Evolutionary conservation across 2,797 vertebrate genomes (phyloP).

Genomic region (Steatocranus sp.): DNA sequence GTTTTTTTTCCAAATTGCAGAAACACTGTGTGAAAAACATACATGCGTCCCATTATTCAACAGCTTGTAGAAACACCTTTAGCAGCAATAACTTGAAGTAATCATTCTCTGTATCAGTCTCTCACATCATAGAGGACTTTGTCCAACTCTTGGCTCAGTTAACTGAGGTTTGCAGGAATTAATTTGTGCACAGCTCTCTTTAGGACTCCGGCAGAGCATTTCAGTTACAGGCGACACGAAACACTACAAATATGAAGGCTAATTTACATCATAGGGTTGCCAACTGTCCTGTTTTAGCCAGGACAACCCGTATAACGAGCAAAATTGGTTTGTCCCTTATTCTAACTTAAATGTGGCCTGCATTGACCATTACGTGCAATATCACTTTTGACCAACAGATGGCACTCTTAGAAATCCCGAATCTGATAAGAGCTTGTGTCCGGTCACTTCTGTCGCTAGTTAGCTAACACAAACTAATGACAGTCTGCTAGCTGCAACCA

Average conservation of each 20-base stretch:
- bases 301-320: background rate
- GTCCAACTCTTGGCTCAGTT: background rate
- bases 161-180: background rate
- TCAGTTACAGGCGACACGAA: background rate
- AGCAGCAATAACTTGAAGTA: background rate
- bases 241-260: background rate
- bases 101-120: background rate
- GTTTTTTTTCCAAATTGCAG: background rate
- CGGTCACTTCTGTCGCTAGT: accelerated
- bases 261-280: background rate
- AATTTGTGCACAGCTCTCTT: background rate
- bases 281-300: background rate
- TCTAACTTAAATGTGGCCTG: background rate
- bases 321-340: background rate
- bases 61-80: background rate
- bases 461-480: background rate
- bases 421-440: background rate
- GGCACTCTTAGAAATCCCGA: background rate
- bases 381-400: background rate
- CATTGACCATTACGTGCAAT: background rate
- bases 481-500: background rate
- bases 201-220: accelerated
- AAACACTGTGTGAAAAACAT: background rate
- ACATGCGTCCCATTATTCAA: background rate
- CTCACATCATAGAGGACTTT: background rate